These are phyloP conservation scores for Brachyhypopomus occidentalis DNA, from an alignment of 2,113 vertebrate species.

Conservation along the genomic window DNA sequence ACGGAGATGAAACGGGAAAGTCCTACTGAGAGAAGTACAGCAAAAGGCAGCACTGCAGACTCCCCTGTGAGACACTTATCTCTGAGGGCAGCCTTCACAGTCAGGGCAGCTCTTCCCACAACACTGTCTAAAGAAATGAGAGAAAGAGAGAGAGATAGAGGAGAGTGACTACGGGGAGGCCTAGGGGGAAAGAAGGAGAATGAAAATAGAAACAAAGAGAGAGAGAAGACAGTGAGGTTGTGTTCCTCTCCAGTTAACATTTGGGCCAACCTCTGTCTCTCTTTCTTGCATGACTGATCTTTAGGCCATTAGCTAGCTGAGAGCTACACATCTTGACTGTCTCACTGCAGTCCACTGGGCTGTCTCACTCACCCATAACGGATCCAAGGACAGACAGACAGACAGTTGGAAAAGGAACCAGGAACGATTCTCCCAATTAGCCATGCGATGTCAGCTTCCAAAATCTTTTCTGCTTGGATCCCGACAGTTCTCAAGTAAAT, in stretches of 20 bases:
- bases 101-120: constrained; percentile 16
- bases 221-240: constrained; percentile 23
- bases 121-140: constrained; percentile 25
- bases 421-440: not conserved
- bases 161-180: not conserved
- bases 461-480: constrained; percentile 6
- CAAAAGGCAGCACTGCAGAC: not conserved
- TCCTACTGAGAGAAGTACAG: not conserved
- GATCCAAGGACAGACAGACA: constrained; percentile 36
- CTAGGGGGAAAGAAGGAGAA: constrained; percentile 6
- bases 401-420: constrained; percentile 3
- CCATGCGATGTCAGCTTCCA: not conserved
- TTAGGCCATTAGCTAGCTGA: constrained; percentile 21
- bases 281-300: constrained; percentile 27
- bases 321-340: constrained; percentile 8
- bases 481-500: not conserved
- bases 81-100: constrained; percentile 31
- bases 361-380: constrained; percentile 1
- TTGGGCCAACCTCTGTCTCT: not conserved
- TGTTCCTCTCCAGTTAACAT: constrained; percentile 23
- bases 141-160: constrained; percentile 1
- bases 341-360: constrained; percentile 17
- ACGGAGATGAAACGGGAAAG: not conserved
- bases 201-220: constrained; percentile 3
- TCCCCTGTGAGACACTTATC: constrained; percentile 34